These are phyloP conservation scores for Chaenodraco wilsoni DNA, from an alignment of 2,797 vertebrate genomes.

Conservation along the genomic window DNA sequence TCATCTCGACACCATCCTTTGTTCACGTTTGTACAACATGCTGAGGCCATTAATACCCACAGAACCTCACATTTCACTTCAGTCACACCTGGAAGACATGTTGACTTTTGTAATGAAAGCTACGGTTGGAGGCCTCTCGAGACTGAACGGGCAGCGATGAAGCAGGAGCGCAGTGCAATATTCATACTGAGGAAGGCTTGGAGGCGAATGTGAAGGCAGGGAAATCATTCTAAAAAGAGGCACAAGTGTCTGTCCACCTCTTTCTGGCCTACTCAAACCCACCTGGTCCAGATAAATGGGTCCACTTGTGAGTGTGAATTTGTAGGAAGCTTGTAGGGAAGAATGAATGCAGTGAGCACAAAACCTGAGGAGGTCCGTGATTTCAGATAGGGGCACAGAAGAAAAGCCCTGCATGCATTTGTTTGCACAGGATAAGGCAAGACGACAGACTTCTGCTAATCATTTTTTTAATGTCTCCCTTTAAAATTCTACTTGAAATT, in stretches of 20 bases:
- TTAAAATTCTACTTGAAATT: background rate
- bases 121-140: slow-evolving; percentile 32
- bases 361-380: background rate
- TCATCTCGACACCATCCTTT: slow-evolving; percentile 3
- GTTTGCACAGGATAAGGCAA: background rate
- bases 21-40: slow-evolving; percentile 10
- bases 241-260: slow-evolving; percentile 18
- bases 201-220: slow-evolving; percentile 8
- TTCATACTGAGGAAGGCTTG: slow-evolving; percentile 28
- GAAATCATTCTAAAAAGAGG: slow-evolving; percentile 40
- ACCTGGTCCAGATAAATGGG: slow-evolving; percentile 27
- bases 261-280: slow-evolving; percentile 35
- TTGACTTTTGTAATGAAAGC: slow-evolving; percentile 60
- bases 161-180: slow-evolving; percentile 34
- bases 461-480: background rate
- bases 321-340: background rate
- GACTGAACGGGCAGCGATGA: slow-evolving; percentile 54
- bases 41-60: slow-evolving; percentile 12
- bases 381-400: slow-evolving; percentile 10
- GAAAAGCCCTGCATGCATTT: background rate
- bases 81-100: slow-evolving; percentile 48
- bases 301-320: slow-evolving; percentile 10
- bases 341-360: slow-evolving; percentile 1
- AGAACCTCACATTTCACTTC: slow-evolving; percentile 42
- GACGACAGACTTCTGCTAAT: too few relatives aligned